Percentiles rank a stretch among this genome's conserved stretches.
Conservation (phyloP, 1,140 invertebrate genomes). For the Mercenaria mercenaria region DNA sequence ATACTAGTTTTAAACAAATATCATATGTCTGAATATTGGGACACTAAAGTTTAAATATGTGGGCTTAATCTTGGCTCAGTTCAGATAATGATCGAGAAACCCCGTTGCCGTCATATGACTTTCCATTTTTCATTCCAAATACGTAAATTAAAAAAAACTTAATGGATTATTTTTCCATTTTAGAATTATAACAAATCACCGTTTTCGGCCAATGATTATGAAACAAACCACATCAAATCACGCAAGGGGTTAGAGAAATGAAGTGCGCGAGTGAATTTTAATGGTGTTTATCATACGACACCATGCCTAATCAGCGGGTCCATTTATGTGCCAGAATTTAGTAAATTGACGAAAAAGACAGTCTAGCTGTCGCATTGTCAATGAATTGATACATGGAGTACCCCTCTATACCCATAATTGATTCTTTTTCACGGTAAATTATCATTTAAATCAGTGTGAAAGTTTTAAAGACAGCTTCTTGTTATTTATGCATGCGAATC, state of each 20-base stretch:
- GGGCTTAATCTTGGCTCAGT: too few relatives aligned
- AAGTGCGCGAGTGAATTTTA: conserved; percentile 65
- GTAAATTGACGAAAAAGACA: not conserved
- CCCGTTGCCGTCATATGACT: not conserved
- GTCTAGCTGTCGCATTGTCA: not conserved
- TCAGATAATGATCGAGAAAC: not conserved
- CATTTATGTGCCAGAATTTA: conserved; percentile 46
- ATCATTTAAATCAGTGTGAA: conserved; percentile 63
- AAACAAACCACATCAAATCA: conserved; percentile 25
- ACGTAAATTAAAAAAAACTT: not conserved
- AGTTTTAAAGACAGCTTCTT: conserved; percentile 32
- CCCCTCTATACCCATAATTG: conserved; percentile 2
- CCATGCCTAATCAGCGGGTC: not conserved
- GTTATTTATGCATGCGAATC: conserved; percentile 41
- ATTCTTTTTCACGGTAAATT: conserved; percentile 65
- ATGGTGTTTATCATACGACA: conserved; percentile 32
- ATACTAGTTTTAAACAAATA: too few relatives aligned
- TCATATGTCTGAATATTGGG: too few relatives aligned
- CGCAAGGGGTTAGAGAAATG: conserved; percentile 47
- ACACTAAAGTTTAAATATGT: too few relatives aligned
- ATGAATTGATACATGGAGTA: conserved; percentile 17
- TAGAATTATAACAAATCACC: conserved; percentile 11
- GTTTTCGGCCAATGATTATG: not conserved
- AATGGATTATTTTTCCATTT: not conserved
- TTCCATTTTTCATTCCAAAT: not conserved